A percentile compares a stretch with the other conserved stretches of the same genome.
These are phyloP conservation scores for Drosophila santomea DNA, from an alignment of 1,140 invertebrate species.

Conservation along the genomic window DNA sequence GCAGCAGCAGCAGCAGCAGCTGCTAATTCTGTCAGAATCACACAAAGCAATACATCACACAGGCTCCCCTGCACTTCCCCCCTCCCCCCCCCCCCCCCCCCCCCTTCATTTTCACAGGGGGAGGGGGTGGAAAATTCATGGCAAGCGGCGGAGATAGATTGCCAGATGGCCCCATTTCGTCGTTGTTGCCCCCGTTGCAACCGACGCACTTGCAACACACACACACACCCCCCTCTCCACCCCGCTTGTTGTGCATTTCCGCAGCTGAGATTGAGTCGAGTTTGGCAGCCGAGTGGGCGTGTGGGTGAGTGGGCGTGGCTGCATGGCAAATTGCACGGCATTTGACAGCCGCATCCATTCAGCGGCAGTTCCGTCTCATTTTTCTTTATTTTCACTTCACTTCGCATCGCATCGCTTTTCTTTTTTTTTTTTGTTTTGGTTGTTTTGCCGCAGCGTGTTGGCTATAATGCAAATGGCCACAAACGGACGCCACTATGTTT, in stretches of 20 bases:
- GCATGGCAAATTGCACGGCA: slow-evolving; percentile 72
- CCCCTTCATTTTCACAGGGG: background rate
- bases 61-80: slow-evolving; percentile 27
- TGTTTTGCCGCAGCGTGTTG: no score
- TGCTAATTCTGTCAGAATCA: slow-evolving; percentile 82
- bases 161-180: slow-evolving; percentile 59
- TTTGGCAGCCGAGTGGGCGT: slow-evolving; percentile 36
- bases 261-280: slow-evolving; percentile 69
- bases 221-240: slow-evolving; percentile 12
- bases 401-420: background rate
- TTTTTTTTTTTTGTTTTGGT: slow-evolving; percentile 1
- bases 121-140: slow-evolving; percentile 61
- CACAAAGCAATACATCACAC: slow-evolving; percentile 80
- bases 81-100: background rate
- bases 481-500: background rate
- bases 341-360: slow-evolving; percentile 78
- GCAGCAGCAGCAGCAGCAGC: slow-evolving; percentile 77
- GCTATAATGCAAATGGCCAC: slow-evolving; percentile 54
- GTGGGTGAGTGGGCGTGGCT: background rate
- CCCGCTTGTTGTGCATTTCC: slow-evolving; percentile 22
- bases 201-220: slow-evolving; percentile 4
- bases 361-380: slow-evolving; percentile 60
- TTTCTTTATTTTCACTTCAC: slow-evolving; percentile 18
- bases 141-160: slow-evolving; percentile 75
- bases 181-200: slow-evolving; percentile 1